Evolutionary conservation across 2,113 vertebrate genomes (phyloP).

Genomic region (Polypterus senegalus): DNA sequence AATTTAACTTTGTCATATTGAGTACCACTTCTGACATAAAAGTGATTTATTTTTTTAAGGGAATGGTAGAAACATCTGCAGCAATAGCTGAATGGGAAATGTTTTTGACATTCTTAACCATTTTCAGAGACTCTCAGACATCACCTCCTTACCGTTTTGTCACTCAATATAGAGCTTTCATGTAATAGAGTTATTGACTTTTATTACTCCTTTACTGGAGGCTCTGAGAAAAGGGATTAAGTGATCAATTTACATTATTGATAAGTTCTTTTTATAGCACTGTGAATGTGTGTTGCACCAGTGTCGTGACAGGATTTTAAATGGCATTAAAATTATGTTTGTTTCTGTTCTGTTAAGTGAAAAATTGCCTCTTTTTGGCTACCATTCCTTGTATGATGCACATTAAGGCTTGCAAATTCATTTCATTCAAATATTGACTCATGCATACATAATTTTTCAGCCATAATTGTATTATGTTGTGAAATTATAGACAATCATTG

Average conservation of each 20-base stretch:
- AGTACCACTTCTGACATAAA: slow-evolving; percentile 14
- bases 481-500: too few relatives aligned
- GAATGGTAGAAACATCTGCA: background rate
- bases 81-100: too few relatives aligned
- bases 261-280: slow-evolving; percentile 24
- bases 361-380: background rate
- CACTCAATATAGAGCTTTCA: slow-evolving; percentile 17
- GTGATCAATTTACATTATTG: slow-evolving; percentile 42
- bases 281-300: slow-evolving; percentile 10
- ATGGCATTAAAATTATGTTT: slow-evolving; percentile 19
- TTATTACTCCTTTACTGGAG: slow-evolving; percentile 29
- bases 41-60: slow-evolving; percentile 21
- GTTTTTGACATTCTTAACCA: background rate
- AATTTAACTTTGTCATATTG: slow-evolving; percentile 19
- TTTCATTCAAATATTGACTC: too few relatives aligned
- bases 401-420: too few relatives aligned
- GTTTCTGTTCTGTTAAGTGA: slow-evolving; percentile 14
- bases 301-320: slow-evolving; percentile 21
- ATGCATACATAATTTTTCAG: too few relatives aligned
- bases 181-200: slow-evolving; percentile 35
- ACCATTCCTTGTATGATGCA: too few relatives aligned
- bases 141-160: slow-evolving; percentile 6
- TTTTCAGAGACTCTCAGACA: slow-evolving; percentile 14
- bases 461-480: too few relatives aligned
- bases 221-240: slow-evolving; percentile 31